These are phyloP conservation scores for Drosophila quadrilineata DNA, from an alignment of 1,140 invertebrate species.

Conservation along the genomic window DNA sequence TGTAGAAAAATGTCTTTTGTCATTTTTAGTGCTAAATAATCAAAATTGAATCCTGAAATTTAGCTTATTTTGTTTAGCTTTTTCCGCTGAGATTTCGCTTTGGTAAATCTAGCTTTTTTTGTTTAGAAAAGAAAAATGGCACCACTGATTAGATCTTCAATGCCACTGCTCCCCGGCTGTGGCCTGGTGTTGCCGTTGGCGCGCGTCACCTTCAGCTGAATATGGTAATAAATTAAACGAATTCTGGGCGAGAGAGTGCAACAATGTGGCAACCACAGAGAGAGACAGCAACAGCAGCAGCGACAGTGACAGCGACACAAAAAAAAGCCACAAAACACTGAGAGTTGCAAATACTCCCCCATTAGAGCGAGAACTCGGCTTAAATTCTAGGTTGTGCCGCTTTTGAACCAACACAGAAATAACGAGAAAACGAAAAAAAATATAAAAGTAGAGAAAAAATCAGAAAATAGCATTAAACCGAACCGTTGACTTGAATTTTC, in stretches of 20 bases:
- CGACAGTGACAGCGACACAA: conserved; percentile 6
- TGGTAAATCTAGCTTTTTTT: no score
- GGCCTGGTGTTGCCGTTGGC: conserved; percentile 59
- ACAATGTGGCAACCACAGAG: conserved; percentile 29
- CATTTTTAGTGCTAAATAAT: no score
- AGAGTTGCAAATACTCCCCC: conserved; percentile 28
- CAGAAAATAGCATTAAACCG: conserved; percentile 57
- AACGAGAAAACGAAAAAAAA: conserved; percentile 6
- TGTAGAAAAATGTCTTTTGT: no score
- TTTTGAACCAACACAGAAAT: conserved; percentile 34
- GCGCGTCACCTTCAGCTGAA: conserved; percentile 73
- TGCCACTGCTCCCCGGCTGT: conserved; percentile 47
- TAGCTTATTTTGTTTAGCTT: no score
- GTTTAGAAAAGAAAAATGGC: no score
- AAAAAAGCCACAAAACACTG: conserved; percentile 30
- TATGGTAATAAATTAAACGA: conserved; percentile 79
- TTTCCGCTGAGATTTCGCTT: no score
- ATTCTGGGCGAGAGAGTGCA: conserved; percentile 53
- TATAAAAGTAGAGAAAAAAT: conserved; percentile 21
- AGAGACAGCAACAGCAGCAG: not conserved
- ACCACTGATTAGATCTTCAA: conserved; percentile 48
- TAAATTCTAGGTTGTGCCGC: conserved; percentile 44
- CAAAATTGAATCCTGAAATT: no score
- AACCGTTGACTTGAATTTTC: conserved; percentile 67
- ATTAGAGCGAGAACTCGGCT: not conserved